These are phyloP conservation scores for Cephalophus harveyi DNA, from an alignment of 2,113 vertebrate genomes.

Conservation along the genomic window DNA sequence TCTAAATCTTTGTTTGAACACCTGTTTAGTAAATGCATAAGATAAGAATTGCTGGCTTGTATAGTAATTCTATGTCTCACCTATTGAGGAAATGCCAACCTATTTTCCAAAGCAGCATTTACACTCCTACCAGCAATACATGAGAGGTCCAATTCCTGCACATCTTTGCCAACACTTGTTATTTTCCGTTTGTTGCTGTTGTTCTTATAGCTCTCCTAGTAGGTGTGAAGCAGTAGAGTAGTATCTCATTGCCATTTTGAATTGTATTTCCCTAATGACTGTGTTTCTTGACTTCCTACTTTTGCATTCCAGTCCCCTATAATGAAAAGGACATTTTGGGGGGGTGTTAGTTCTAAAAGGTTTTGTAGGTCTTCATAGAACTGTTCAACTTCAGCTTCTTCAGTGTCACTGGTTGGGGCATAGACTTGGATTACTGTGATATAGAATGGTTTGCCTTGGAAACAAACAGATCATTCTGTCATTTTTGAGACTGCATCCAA, in stretches of 20 bases:
- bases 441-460: no score
- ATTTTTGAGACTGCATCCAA: no score
- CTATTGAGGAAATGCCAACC: neutral
- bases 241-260: neutral
- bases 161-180: neutral
- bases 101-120: neutral
- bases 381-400: no score
- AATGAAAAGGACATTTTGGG: no score
- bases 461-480: no score
- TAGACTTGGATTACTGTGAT: no score
- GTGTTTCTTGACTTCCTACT: no score
- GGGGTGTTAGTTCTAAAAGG: no score
- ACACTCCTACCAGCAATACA: neutral
- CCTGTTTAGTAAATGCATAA: neutral
- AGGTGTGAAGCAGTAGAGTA: neutral
- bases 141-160: neutral
- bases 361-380: no score
- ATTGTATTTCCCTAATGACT: neutral
- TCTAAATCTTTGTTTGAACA: neutral
- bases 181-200: neutral
- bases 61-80: neutral
- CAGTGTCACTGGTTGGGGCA: no score
- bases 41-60: neutral
- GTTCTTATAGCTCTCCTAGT: neutral
- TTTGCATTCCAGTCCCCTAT: no score